phyloP scores from a whole-genome alignment of 2,888 invertebrate species.

The Pardosa pseudoannulata region DNA sequence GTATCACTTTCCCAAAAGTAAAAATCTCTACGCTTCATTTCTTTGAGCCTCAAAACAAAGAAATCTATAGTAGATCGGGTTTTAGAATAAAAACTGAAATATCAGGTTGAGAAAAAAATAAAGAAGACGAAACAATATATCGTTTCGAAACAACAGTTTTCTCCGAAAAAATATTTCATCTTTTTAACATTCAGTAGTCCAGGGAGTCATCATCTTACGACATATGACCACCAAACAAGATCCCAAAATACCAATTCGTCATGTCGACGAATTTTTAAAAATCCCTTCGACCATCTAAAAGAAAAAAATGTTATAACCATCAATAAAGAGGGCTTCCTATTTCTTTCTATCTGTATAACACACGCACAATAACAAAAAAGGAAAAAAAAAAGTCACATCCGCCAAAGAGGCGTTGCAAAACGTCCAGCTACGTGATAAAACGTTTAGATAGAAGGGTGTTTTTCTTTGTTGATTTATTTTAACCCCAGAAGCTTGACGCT shows the following conservation, averaged over 20 bases:
- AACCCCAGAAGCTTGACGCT: neutral
- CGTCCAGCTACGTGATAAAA: constrained; percentile 13
- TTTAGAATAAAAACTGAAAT: too few species aligned
- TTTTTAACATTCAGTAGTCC: neutral
- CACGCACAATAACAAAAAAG: neutral
- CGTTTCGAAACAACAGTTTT: neutral
- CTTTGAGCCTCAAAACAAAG: too few species aligned
- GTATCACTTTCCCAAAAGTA: too few species aligned
- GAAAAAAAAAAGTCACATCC: constrained; percentile 4
- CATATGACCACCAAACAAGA: constrained; percentile 1
- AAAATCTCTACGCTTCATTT: too few species aligned
- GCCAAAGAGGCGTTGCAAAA: constrained; percentile 9
- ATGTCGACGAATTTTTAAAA: neutral
- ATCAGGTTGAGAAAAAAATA: too few species aligned
- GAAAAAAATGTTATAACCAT: neutral
- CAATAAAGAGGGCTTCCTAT: neutral
- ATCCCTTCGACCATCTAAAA: neutral
- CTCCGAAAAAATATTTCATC: neutral
- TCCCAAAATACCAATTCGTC: neutral
- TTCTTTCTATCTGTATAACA: neutral
- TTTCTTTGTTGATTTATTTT: constrained; percentile 7
- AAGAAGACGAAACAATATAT: too few species aligned
- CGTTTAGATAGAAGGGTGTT: neutral
- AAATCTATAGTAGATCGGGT: too few species aligned
- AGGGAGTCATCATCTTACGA: neutral